Evolutionary conservation across 2,888 invertebrate genomes (phyloP), one percentile per base, ranked within the genome.

Genomic region (Pyrrhia umbra): DNA sequence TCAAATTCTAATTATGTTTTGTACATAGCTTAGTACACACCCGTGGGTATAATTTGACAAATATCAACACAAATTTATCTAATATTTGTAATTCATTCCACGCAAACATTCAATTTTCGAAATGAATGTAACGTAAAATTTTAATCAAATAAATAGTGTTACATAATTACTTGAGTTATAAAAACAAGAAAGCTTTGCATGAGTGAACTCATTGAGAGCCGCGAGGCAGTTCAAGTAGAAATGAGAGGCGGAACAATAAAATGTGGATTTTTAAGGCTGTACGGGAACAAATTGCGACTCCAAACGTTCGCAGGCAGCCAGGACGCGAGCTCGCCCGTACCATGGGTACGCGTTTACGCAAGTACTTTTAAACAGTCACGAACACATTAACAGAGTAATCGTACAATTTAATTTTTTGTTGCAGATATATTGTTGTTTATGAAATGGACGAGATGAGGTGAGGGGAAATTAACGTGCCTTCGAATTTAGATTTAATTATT

Each of bases 181-280:
- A 74, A 75, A 80, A 84, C 75, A 72, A 76, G 54, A 76, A 80
- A 81, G 60, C 68, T 76, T 72, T 80, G 78, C 74, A 79, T 77
- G 75, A 73, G 71, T 76, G 75, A 83, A 81, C 83, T 88, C 85
- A 87, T 87, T 85, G 84, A 83, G 85, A 83, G 80, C 81, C 84
- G 77, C 72, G 77, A 82, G 79, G 82, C 85, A 88, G 88, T 91
- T 90, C 88, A 85, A 90, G 87, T 84, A 88, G 86, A 89, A 91
- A 91, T 89, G 90, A 90, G 88, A 85, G 88, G 86, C 86, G 88
- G 89, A 88, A 92, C 92, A 92, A 91, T 93, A 93, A 92, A 93
- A 93, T 92, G 90, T 81, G 92, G 90, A 92, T 93, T 94, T 94
- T 93, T 92, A 93, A 93, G 91, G 90, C 89, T 91, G 88, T 90